Conservation (phyloP, 2,888 invertebrate genomes). For the Smittia sp. region DNA sequence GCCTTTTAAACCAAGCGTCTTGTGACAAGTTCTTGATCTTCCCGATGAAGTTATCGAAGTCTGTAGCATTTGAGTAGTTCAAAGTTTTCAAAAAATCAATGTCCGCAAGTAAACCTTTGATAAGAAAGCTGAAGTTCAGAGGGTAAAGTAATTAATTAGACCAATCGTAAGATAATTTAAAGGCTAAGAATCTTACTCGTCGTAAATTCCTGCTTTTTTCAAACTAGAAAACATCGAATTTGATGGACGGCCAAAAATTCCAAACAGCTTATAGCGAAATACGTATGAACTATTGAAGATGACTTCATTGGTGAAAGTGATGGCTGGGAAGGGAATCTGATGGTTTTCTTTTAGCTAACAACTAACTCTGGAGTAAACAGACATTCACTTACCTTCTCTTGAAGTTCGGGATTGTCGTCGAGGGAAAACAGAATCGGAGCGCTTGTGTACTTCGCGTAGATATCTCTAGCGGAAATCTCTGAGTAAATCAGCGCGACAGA, state of each 20-base stretch:
- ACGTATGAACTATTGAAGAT: background rate
- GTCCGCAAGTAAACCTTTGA: too few species aligned
- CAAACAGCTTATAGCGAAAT: too few species aligned
- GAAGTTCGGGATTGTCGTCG: background rate
- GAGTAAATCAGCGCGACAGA: background rate
- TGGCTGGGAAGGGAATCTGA: constrained; percentile 16
- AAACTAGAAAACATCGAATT: too few species aligned
- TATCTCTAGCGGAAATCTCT: background rate
- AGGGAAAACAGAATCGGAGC: background rate
- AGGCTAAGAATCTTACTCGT: too few species aligned
- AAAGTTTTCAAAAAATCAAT: too few species aligned
- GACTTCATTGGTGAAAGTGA: background rate
- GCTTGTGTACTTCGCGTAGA: background rate
- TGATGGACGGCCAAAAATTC: too few species aligned
- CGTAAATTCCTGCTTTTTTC: too few species aligned
- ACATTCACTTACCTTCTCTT: too few species aligned
- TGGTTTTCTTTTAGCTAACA: background rate
- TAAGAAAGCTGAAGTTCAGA: too few species aligned
- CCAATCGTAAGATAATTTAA: too few species aligned
- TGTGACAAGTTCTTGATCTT: background rate
- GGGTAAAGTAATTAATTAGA: too few species aligned
- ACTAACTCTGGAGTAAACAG: too few species aligned
- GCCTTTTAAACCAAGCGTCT: background rate
- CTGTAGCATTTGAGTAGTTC: background rate
- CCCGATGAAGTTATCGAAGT: background rate